Percentiles rank a stretch among this genome's conserved stretches.
Conservation (phyloP, 2,113 vertebrate genomes). For the Chaenogobius annularis region DNA sequence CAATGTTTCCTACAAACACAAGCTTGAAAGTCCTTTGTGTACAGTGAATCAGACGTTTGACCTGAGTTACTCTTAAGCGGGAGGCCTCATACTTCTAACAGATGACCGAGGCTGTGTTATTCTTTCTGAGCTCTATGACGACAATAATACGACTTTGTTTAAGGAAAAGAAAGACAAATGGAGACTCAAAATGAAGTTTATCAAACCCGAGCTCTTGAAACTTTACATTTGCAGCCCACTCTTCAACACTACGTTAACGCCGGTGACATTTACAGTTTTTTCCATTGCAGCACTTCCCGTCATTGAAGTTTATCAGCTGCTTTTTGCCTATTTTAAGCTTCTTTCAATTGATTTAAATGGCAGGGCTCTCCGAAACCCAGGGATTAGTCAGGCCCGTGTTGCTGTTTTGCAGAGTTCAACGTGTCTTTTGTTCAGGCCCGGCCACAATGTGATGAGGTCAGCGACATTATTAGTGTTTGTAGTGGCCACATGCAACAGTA, state of each 20-base stretch:
- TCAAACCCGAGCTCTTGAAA: background rate
- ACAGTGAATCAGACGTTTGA: conserved; percentile 31
- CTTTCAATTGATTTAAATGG: background rate
- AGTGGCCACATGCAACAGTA: conserved; percentile 31
- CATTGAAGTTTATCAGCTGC: conserved; percentile 5
- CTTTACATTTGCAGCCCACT: background rate
- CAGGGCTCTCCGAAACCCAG: background rate
- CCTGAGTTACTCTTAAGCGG: background rate
- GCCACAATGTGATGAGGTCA: conserved; percentile 55
- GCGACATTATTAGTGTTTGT: conserved; percentile 40
- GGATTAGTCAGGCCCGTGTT: conserved; percentile 33
- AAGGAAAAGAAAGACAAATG: background rate
- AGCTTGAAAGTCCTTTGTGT: conserved; percentile 23
- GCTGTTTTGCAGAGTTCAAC: conserved; percentile 35
- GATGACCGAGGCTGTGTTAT: conserved; percentile 18
- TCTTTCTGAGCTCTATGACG: background rate
- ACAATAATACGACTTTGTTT: conserved; percentile 8
- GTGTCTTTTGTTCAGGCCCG: conserved; percentile 52
- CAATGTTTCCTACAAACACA: conserved; percentile 33
- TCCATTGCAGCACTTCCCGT: conserved; percentile 7
- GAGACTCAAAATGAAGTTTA: background rate
- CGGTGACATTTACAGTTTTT: conserved; percentile 7
- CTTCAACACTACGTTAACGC: background rate
- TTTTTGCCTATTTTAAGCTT: conserved; percentile 9
- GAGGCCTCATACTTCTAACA: conserved; percentile 5